phyloP scores from a whole-genome alignment of 2,113 vertebrate genomes.

The Urocitellus parryii region DNA sequence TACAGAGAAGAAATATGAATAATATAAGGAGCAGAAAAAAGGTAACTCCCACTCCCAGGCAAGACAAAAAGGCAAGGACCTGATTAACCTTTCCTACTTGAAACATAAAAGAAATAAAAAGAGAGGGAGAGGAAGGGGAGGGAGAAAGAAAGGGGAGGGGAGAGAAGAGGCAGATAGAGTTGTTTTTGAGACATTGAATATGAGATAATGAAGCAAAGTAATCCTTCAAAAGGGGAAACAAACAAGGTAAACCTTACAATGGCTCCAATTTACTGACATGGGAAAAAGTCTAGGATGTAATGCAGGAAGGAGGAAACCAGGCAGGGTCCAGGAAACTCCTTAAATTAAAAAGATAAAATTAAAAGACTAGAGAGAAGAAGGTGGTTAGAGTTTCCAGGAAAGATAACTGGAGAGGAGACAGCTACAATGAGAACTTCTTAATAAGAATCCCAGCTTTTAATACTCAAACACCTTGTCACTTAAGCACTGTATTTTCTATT shows the following conservation, averaged over 20 bases:
- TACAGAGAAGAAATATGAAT: not conserved
- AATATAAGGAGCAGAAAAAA: not conserved
- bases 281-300: not conserved
- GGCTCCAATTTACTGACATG: not conserved
- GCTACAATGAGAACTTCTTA: not conserved
- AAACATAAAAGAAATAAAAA: not conserved
- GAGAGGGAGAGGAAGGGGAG: fast-evolving
- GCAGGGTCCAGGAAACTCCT: not conserved
- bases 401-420: not conserved
- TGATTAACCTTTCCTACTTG: not conserved
- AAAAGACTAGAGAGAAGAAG: not conserved
- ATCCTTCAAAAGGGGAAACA: not conserved
- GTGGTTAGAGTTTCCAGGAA: not conserved
- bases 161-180: not conserved
- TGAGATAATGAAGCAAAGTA: not conserved
- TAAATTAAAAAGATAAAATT: not conserved
- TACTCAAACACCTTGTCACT: not conserved
- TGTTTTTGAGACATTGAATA: not conserved
- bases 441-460: not conserved
- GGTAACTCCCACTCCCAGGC: not conserved
- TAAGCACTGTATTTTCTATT: not conserved
- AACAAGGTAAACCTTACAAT: not conserved
- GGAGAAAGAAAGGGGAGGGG: not conserved
- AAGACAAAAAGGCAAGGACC: not conserved
- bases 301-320: not conserved